Evolutionary conservation across 2,888 invertebrate species (phyloP).

Genomic region (Pyrrhosoma nymphula): DNA sequence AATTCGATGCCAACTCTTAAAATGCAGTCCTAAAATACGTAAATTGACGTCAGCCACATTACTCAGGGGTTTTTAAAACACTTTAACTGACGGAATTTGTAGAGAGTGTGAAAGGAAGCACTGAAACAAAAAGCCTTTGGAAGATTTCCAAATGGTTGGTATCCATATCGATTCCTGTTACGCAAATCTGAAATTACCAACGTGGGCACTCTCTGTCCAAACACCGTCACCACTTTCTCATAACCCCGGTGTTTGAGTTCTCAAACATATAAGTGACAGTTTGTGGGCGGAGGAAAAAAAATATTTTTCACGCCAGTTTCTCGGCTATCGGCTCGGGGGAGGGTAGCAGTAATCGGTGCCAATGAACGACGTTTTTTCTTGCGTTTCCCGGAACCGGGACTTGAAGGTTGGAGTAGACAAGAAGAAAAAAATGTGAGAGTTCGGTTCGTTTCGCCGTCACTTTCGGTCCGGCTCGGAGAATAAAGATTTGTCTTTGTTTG

Average conservation of each 20-base stretch:
- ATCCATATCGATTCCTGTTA: neutral
- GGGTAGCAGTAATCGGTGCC: neutral
- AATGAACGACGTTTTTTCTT: neutral
- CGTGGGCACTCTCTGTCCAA: neutral
- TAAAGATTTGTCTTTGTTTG: slow-evolving; percentile 45
- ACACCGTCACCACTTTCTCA: neutral
- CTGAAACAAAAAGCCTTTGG: too few species aligned
- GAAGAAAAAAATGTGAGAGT: neutral
- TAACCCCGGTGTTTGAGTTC: neutral
- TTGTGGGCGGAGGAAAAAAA: neutral
- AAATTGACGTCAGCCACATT: too few species aligned
- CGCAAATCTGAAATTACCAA: neutral
- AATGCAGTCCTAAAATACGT: too few species aligned
- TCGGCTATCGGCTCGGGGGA: neutral
- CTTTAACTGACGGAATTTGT: too few species aligned
- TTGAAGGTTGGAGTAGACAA: neutral
- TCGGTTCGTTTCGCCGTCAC: neutral
- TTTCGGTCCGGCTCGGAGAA: neutral
- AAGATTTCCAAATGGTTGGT: too few species aligned
- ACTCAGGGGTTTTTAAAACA: too few species aligned
- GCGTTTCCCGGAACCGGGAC: neutral
- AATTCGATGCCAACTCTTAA: too few species aligned
- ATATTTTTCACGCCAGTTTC: too few species aligned
- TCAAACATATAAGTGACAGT: neutral
- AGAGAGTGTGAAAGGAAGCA: too few species aligned